phyloP scores from a whole-genome alignment of 2,113 vertebrate species.

The Corythaixoides concolor region DNA sequence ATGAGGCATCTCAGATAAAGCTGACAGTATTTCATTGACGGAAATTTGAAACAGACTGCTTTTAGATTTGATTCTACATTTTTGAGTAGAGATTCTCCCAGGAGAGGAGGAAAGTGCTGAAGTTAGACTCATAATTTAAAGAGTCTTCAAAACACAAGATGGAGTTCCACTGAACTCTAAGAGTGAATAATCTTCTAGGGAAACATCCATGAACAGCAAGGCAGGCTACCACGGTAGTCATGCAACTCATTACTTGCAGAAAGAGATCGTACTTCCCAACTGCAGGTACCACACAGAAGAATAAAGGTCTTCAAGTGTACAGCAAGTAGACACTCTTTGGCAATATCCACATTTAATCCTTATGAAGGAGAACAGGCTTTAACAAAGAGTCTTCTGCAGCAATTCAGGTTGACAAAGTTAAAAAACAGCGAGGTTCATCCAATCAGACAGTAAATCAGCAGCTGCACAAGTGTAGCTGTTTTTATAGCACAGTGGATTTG shows the following conservation, averaged over 20 bases:
- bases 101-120: not conserved
- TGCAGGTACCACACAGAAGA: fast-evolving
- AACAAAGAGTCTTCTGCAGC: not conserved
- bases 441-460: not conserved
- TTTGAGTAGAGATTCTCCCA: not conserved
- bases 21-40: not conserved
- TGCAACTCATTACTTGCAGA: not conserved
- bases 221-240: fast-evolving
- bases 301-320: not conserved
- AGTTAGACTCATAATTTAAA: not conserved
- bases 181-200: not conserved
- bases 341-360: not conserved
- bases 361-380: not conserved
- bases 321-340: not conserved
- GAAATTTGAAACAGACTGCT: not conserved
- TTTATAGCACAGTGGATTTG: not conserved
- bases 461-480: not conserved
- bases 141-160: not conserved
- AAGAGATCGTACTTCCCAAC: fast-evolving
- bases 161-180: not conserved
- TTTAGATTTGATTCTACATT: not conserved
- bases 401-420: not conserved
- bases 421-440: not conserved
- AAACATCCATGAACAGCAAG: not conserved
- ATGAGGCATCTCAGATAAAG: not conserved